Percentiles rank a stretch among this genome's conserved stretches.
Evolutionary conservation across 2,113 vertebrate genomes (phyloP).

Genomic region (Neolamprologus falcicula): DNA sequence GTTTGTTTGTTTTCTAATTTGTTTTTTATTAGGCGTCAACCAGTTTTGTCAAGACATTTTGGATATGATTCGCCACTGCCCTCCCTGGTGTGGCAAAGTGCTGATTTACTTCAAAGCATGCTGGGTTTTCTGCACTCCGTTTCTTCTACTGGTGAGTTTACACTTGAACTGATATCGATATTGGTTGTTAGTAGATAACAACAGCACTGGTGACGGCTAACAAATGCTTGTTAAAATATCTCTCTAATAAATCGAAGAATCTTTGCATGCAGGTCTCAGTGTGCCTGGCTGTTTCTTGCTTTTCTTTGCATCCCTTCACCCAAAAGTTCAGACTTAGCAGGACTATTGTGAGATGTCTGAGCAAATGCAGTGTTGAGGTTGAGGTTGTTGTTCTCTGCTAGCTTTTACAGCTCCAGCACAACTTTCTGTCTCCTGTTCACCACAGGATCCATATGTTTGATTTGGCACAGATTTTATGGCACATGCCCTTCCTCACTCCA

Average conservation of each 20-base stretch:
- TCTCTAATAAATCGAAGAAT: neutral
- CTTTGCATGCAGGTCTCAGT: neutral
- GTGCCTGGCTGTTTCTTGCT: neutral
- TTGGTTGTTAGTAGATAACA: neutral
- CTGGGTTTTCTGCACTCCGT: constrained; percentile 75
- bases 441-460: neutral
- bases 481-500: neutral
- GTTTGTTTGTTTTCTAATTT: neutral
- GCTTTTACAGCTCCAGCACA: neutral
- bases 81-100: constrained; percentile 74
- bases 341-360: neutral
- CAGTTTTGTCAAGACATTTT: constrained; percentile 79
- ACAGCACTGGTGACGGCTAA: neutral
- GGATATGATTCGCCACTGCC: constrained; percentile 75
- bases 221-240: neutral
- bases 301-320: neutral
- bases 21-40: constrained; percentile 64
- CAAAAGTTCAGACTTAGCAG: neutral
- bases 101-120: constrained; percentile 78
- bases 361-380: neutral
- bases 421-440: neutral
- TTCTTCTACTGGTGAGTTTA: constrained; percentile 71
- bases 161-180: neutral
- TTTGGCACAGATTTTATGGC: neutral
- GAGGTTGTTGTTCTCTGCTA: neutral